phyloP scores from a whole-genome alignment of 2,797 vertebrate species.

The Ataeniobius toweri region DNA sequence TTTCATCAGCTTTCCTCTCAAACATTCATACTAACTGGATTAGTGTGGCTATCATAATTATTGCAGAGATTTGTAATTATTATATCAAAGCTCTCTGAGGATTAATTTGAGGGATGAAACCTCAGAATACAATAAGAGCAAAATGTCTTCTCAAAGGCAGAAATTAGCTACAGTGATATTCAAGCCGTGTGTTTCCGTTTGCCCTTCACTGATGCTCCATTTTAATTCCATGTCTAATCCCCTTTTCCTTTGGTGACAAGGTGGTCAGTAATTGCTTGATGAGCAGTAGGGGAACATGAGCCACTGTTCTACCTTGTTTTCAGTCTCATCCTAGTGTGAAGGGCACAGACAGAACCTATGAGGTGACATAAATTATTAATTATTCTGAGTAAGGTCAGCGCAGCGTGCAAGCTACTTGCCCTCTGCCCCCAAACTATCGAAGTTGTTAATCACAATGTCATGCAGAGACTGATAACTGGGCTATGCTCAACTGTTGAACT shows the following conservation, averaged over 20 bases:
- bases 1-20: slow-evolving; percentile 23
- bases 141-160: slow-evolving; percentile 38
- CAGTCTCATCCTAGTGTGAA: slow-evolving; percentile 73
- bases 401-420: slow-evolving; percentile 60
- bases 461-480: slow-evolving; percentile 60
- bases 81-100: slow-evolving; percentile 57
- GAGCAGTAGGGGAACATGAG: slow-evolving; percentile 58
- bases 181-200: slow-evolving; percentile 31
- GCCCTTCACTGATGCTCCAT: slow-evolving; percentile 43
- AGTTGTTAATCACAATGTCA: slow-evolving; percentile 68
- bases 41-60: slow-evolving; percentile 60
- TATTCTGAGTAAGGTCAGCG: slow-evolving; percentile 60
- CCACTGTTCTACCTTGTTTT: slow-evolving; percentile 67
- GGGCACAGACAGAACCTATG: slow-evolving; percentile 71
- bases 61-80: slow-evolving; percentile 56
- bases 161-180: slow-evolving; percentile 40
- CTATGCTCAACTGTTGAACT: slow-evolving; percentile 38
- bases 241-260: slow-evolving; percentile 62
- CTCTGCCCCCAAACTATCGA: slow-evolving; percentile 50
- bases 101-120: slow-evolving; percentile 56
- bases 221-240: slow-evolving; percentile 61
- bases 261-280: slow-evolving; percentile 73
- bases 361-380: slow-evolving; percentile 74
- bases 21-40: slow-evolving; percentile 42
- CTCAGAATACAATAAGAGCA: slow-evolving; percentile 30